Base-by-base conservation (phyloP, 2,113 vertebrate genomes). In the Hoplias malabaricus region DNA sequence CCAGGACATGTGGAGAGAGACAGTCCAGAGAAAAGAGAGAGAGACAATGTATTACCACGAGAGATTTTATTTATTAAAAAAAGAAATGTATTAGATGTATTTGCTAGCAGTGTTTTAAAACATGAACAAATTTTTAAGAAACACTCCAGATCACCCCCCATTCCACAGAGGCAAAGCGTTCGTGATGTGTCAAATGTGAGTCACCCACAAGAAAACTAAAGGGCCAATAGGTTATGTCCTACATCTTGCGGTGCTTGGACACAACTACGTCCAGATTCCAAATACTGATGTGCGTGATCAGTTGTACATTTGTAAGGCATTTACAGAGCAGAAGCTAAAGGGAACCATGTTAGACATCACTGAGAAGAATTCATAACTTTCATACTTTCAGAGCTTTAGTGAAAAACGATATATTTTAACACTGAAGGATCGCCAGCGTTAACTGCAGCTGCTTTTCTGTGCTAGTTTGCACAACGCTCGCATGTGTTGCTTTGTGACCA, bases 11-110 rank as follows among this genome's bases (percentile, higher is more conserved):
- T 53, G 68, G 65, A 66, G 57, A 76, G 54, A 72, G 70, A 75
- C 73, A 50, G 65, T 57, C 11, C 71, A 71, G 69, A 74, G 67
- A 77, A 82, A n/a, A 71, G 77, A 65, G 82, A 83, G 72, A 13
- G 11, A 53, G 46, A 73, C 69, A 68, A 78, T n/a, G 81, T 74
- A 84, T 72, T 81, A 59, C 11, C 69, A 54, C 57, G 42, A 57
- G 12, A 34, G 63, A 72, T 82, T 86, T 84, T 88, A 89, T 90
- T 88, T 90, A 89, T 91, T 86, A 69, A 36, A 87, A n/a, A n/a
- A 89, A 21, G n/a, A 84, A 82, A 80, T 77, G 66, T 89, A 80
- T 86, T 92, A 88, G 84, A 80, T 87, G 83, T 83, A 82, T 76
- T 78, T 86, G 36, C 80, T 90, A 87, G 88, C 69, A 72, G 71